These are phyloP conservation scores for Isaurus tuberculatus DNA, from an alignment of 92 coral and sea anemone species.

Conservation along the genomic window DNA sequence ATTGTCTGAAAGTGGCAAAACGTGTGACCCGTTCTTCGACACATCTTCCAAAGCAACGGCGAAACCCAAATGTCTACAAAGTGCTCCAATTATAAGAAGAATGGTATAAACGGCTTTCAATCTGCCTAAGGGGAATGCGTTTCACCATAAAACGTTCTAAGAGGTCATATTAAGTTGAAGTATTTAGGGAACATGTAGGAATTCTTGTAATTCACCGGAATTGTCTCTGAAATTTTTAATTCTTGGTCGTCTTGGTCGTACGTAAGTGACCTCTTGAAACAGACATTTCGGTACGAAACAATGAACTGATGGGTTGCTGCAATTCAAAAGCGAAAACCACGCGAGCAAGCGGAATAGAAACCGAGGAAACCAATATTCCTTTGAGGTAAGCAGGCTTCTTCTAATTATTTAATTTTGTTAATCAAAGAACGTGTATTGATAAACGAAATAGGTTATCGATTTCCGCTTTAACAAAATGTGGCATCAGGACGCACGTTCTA, in stretches of 20 bases:
- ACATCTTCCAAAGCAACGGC: not conserved
- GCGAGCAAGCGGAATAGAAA: conserved; percentile 47
- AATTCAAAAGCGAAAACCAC: conserved; percentile 70
- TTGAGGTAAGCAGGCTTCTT: conserved; percentile 55
- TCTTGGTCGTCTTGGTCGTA: conserved; percentile 6
- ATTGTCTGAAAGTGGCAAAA: not conserved
- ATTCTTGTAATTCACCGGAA: not conserved
- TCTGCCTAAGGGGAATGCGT: not conserved
- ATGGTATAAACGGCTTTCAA: conserved; percentile 8
- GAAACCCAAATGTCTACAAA: not conserved
- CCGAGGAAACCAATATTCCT: conserved; percentile 52
- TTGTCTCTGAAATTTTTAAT: conserved; percentile 11
- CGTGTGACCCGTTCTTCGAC: not conserved
- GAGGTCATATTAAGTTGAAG: not conserved
- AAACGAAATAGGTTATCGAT: not conserved
- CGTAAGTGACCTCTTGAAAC: not conserved
- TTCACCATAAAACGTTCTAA: not conserved
- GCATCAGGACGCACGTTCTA: not conserved
- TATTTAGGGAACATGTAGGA: conserved; percentile 4
- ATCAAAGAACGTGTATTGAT: not conserved
- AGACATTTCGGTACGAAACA: not conserved
- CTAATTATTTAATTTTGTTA: not conserved
- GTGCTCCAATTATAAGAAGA: not conserved
- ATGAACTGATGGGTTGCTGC: conserved; percentile 83
- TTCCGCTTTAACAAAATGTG: conserved; percentile 11